phyloP scores from a whole-genome alignment of 2,113 vertebrate species.

The Maccullochella peelii region DNA sequence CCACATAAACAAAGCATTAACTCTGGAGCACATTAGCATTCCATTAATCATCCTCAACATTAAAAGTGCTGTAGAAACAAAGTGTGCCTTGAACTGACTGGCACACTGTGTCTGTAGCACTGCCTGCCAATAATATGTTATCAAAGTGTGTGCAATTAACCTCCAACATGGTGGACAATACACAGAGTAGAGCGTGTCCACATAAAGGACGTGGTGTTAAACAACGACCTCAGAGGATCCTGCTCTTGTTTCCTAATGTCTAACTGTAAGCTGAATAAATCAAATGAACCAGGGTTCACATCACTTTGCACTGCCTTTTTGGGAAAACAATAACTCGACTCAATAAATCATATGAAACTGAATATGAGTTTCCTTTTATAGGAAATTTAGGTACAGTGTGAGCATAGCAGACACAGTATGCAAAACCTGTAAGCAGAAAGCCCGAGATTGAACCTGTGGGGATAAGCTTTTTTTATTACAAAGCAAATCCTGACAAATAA shows the following conservation, averaged over 20 bases:
- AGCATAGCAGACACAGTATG: slow-evolving; percentile 31
- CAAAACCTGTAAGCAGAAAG: slow-evolving; percentile 41
- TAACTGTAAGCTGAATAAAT: neutral
- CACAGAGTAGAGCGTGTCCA: slow-evolving; percentile 18
- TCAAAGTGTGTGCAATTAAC: slow-evolving; percentile 67
- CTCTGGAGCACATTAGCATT: slow-evolving; percentile 61
- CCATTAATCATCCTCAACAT: slow-evolving; percentile 61
- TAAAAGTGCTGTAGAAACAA: slow-evolving; percentile 63
- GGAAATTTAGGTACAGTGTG: slow-evolving; percentile 10
- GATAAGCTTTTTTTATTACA: slow-evolving; percentile 78
- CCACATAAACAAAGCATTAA: slow-evolving; percentile 65
- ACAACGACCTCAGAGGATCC: slow-evolving; percentile 18
- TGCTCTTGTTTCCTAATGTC: slow-evolving; percentile 1
- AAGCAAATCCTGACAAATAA: slow-evolving; percentile 78
- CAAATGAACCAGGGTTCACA: neutral
- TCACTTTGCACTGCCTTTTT: neutral
- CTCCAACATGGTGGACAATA: slow-evolving; percentile 45
- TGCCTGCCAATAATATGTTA: slow-evolving; percentile 65
- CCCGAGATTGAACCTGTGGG: slow-evolving; percentile 72
- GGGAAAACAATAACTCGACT: no score
- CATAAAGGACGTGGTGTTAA: slow-evolving; percentile 30
- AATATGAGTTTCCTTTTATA: neutral
- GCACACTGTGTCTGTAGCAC: slow-evolving; percentile 31
- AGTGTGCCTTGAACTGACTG: slow-evolving; percentile 56
- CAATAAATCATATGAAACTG: neutral